A percentile compares a stretch with the other conserved stretches of the same genome.
These are phyloP conservation scores for Neopipo cinnamomea DNA, from an alignment of 2,113 vertebrate genomes.

Conservation along the genomic window DNA sequence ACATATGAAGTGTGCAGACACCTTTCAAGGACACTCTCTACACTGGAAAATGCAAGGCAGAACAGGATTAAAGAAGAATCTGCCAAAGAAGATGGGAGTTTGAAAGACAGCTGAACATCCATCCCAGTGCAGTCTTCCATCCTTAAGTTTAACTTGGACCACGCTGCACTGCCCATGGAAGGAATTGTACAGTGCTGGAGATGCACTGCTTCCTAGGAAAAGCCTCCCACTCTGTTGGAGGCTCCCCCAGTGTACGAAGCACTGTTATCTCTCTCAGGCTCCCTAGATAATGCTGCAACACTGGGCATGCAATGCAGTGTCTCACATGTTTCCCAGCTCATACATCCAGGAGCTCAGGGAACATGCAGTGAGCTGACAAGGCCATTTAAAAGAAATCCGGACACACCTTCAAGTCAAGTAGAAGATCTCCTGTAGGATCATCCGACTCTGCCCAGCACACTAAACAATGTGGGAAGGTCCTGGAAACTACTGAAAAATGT, in stretches of 20 bases:
- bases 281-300: neutral
- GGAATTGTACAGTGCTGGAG: neutral
- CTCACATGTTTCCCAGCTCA: neutral
- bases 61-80: neutral
- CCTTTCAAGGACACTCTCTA: neutral
- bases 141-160: neutral
- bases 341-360: neutral
- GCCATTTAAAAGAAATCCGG: neutral
- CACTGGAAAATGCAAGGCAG: neutral
- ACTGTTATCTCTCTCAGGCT: neutral
- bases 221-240: neutral
- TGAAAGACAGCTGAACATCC: neutral
- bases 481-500: neutral
- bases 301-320: rapidly evolving
- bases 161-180: neutral
- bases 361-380: rapidly evolving
- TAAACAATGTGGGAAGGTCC: neutral
- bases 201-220: rapidly evolving
- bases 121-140: neutral
- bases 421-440: neutral
- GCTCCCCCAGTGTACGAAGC: neutral
- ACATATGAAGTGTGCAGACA: neutral
- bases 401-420: neutral
- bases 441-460: neutral
- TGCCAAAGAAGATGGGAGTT: neutral